These are phyloP conservation scores for Melieria omissa DNA, from an alignment of 2,888 invertebrate species.

Conservation along the genomic window DNA sequence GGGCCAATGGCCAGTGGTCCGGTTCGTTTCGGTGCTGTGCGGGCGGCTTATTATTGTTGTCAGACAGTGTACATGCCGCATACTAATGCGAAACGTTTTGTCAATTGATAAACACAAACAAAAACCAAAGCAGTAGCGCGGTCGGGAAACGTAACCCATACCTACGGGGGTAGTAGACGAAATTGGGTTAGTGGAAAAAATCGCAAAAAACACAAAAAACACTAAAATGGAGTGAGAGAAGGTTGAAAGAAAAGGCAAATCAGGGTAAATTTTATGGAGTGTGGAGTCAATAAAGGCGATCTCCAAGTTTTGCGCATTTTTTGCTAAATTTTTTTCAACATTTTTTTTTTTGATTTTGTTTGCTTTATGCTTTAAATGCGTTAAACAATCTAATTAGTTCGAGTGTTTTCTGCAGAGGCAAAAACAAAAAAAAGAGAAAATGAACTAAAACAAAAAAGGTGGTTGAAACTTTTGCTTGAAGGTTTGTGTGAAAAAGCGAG, in stretches of 20 bases:
- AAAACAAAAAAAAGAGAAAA: slow-evolving; percentile 16
- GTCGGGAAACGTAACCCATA: no score
- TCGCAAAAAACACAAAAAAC: no score
- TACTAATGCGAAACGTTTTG: slow-evolving; percentile 52
- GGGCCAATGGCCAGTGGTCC: not conserved
- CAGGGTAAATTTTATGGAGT: slow-evolving; percentile 33
- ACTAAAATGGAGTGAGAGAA: not conserved
- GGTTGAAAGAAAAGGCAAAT: slow-evolving; percentile 6
- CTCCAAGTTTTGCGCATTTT: not conserved
- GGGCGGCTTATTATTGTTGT: slow-evolving; percentile 56
- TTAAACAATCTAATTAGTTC: slow-evolving; percentile 44
- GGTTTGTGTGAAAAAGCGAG: not conserved
- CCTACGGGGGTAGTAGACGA: no score
- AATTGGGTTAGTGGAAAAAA: no score
- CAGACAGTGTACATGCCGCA: slow-evolving; percentile 56
- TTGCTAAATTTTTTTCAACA: not conserved
- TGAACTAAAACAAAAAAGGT: slow-evolving; percentile 18
- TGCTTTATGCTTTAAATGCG: slow-evolving; percentile 14
- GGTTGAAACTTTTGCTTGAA: not conserved
- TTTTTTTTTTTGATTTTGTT: slow-evolving; percentile 1
- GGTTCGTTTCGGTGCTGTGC: not conserved
- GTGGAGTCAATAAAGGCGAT: slow-evolving; percentile 33
- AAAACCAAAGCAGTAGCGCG: not conserved
- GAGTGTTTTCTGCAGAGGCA: not conserved
- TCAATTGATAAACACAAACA: slow-evolving; percentile 54